Base-by-base conservation (phyloP, 1,140 invertebrate species). In the Drosophila funebris region DNA sequence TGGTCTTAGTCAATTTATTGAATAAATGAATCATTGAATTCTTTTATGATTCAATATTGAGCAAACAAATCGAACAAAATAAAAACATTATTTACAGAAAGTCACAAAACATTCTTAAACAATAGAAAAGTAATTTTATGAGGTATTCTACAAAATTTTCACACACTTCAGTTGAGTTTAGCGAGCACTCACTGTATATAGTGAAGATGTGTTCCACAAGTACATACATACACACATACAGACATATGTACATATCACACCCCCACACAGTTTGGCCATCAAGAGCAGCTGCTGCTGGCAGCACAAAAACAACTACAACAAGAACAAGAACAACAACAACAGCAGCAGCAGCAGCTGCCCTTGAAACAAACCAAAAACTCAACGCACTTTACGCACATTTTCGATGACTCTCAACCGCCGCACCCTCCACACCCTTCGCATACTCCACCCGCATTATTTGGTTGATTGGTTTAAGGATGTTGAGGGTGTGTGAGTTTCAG, bases 331-430 rank as follows among this genome's bases (percentile, higher is more conserved):
- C 46, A 62, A 36, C 9, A 24, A 46, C 5, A 31, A 16, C 56
- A 78, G 69, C 70, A 74, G 57, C 13, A 37, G 43, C 81, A 76
- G 54, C 80, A 67, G 71, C 77, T 80, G 78, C 80, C 82, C 81
- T 85, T 87, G 83, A 81, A 69, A 73, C 8, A 66, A 56, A 69
- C 7, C 22, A 27, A 27, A 63, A 41, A 54, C 48, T n/a, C 24
- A 56, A 85, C 82, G 81, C 81, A 84, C 73, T 84, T 84, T 77
- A 81, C 77, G 68, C 82, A 81, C 73, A 76, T 33, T 71, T 71
- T 14, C 5, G 16, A 52, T 39, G 29, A 8, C 24, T 33, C 31
- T 37, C 31, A 58, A 56, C 22, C 31, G 27, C 50, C 31, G 0
- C 31, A n/a, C 31, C 31, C 27, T 4, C 11, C 39, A 0, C 20